phyloP scores from a whole-genome alignment of 2,797 vertebrate species.

The Leptodactylus fallax region DNA sequence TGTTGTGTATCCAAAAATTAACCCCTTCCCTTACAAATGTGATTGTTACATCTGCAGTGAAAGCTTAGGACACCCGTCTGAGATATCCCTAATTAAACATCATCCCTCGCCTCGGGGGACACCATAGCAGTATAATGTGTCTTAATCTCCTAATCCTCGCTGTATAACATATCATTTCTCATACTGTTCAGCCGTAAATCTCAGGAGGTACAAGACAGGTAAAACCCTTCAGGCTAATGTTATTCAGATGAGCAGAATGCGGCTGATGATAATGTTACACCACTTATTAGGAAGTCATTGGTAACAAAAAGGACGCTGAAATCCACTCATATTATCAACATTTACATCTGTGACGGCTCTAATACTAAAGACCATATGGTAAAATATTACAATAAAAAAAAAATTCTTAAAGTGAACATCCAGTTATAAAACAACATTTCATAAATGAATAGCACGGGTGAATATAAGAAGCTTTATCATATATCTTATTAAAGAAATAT shows the following conservation, averaged over 20 bases:
- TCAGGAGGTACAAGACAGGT: conserved; percentile 4
- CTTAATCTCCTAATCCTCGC: conserved; percentile 1
- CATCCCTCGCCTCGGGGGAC: neutral
- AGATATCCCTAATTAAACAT: neutral
- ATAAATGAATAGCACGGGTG: no score
- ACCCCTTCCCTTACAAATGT: neutral
- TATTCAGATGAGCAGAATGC: conserved; percentile 9
- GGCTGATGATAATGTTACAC: neutral
- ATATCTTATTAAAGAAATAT: no score
- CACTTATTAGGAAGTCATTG: neutral
- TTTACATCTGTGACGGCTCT: neutral
- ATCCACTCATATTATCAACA: neutral
- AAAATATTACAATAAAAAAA: no score
- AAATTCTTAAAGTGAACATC: no score
- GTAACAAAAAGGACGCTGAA: neutral
- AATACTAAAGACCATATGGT: no score
- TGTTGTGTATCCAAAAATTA: neutral
- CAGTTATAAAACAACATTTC: no score
- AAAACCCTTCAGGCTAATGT: conserved; percentile 28
- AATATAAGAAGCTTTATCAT: no score
- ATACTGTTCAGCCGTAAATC: neutral
- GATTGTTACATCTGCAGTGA: no score
- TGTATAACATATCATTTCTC: neutral
- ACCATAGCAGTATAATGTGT: neutral
- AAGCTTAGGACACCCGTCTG: neutral